Evolutionary conservation across 2,113 vertebrate genomes (phyloP), one percentile per base, ranked within the genome.

Genomic region (Galemys pyrenaicus): DNA sequence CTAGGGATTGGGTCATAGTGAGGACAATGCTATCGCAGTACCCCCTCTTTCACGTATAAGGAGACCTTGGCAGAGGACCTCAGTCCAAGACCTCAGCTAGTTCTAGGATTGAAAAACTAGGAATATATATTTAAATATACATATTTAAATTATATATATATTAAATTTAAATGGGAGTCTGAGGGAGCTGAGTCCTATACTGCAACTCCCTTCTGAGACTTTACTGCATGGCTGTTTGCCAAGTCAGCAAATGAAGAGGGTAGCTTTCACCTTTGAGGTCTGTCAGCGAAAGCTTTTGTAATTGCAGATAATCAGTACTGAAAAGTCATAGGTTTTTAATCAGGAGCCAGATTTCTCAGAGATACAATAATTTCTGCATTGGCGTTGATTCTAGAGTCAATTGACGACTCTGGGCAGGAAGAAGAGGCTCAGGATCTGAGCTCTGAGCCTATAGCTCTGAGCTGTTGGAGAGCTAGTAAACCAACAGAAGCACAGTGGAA

Each of bases 31-130:
- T 4, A 16, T 4, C 37, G 67, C 41, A 15, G 8, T 83, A 39
- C 70, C 26, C 9, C 20, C 24, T 2, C 5, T 3, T 32, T 2
- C 6, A 0, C 26, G 0, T 3, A 9, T 12, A 41, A 68, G 9
- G 73, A 91, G 60, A 60, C 46, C 51, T 41, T 19, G n/a, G 41
- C 37, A 58, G 44, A 49, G 11, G 19, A 83, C 15, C 37, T 41
- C 39, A 26, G 41, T n/a, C 22, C 49, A 41, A 70, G 37, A 32
- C 13, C 37, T 10, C 1, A 30, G 5, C 32, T 30, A 62, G 22
- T 20, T 16, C 56, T 28, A 60, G 41, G 30, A 62, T 32, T n/a
- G 39, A 60, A 58, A 8, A n/a, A 1, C 30, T 9, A 11, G 11
- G 16, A 5, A 10, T 11, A 24, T 30, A 30, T 19, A 10, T 24